Conservation (phyloP, 2,888 invertebrate species). For the Philonicus albiceps region DNA sequence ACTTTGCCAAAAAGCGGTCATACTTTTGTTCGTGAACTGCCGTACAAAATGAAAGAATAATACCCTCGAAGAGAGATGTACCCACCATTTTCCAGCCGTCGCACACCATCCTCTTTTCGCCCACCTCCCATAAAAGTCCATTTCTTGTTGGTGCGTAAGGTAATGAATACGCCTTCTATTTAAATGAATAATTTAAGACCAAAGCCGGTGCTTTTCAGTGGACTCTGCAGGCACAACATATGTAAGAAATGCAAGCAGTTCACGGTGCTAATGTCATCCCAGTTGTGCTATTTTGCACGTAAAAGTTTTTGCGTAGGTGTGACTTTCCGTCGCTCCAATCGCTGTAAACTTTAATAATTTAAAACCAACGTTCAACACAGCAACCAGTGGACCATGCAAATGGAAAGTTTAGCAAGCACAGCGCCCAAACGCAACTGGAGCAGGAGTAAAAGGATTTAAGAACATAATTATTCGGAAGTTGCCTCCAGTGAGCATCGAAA, state of each 20-base stretch:
- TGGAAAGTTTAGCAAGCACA: background rate
- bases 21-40: constrained; percentile 29
- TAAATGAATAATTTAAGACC: background rate
- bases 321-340: background rate
- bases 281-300: background rate
- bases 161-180: constrained; percentile 4
- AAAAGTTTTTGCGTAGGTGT: background rate
- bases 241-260: background rate
- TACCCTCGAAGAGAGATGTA: background rate
- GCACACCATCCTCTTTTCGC: background rate
- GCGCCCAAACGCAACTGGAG: background rate
- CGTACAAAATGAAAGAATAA: constrained; percentile 16
- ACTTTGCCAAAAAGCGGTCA: constrained; percentile 24
- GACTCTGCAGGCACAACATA: background rate
- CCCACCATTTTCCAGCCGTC: background rate
- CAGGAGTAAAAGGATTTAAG: constrained; percentile 2
- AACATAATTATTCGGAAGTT: constrained; percentile 26
- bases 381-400: background rate
- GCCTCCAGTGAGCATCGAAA: background rate
- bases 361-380: background rate
- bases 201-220: background rate
- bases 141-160: background rate
- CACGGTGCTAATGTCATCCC: background rate
- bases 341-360: background rate
- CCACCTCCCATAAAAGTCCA: background rate